phyloP scores from a whole-genome alignment of 2,797 vertebrate species.

The Nyctalus aviator region DNA sequence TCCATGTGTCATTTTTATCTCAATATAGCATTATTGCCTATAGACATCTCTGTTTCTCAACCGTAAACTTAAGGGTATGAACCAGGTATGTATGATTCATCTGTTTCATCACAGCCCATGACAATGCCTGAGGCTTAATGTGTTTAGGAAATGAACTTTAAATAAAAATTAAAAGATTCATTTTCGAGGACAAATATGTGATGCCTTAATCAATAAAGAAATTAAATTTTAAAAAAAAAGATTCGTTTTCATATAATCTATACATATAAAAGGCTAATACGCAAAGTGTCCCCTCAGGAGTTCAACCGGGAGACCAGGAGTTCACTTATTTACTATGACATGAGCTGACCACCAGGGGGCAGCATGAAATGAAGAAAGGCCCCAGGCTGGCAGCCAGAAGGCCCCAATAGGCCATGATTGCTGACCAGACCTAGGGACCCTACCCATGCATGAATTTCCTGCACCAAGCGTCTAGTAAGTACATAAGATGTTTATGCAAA shows the following conservation, averaged over 20 bases:
- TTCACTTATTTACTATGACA: no score
- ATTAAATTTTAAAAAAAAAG: background rate
- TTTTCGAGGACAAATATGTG: background rate
- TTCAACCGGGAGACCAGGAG: no score
- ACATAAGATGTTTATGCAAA: slow-evolving; percentile 36
- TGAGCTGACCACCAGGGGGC: no score
- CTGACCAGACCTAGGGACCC: no score
- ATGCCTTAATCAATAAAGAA: no score
- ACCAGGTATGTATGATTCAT: background rate
- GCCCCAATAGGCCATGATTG: no score
- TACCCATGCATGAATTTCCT: no score
- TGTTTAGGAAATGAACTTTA: slow-evolving; percentile 45
- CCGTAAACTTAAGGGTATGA: slow-evolving; percentile 4
- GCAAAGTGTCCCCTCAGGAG: no score
- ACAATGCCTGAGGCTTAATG: slow-evolving; percentile 1
- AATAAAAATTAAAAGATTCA: slow-evolving; percentile 37
- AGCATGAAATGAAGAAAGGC: no score
- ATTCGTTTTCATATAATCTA: slow-evolving; percentile 34
- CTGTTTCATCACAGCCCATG: background rate
- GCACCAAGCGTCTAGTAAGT: background rate
- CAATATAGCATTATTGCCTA: background rate
- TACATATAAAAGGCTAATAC: no score
- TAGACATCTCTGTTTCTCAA: background rate
- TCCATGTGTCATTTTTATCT: slow-evolving; percentile 41
- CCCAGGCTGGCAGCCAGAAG: no score